phyloP scores from a whole-genome alignment of 2,888 invertebrate species.

The Loripinus fragilis region DNA sequence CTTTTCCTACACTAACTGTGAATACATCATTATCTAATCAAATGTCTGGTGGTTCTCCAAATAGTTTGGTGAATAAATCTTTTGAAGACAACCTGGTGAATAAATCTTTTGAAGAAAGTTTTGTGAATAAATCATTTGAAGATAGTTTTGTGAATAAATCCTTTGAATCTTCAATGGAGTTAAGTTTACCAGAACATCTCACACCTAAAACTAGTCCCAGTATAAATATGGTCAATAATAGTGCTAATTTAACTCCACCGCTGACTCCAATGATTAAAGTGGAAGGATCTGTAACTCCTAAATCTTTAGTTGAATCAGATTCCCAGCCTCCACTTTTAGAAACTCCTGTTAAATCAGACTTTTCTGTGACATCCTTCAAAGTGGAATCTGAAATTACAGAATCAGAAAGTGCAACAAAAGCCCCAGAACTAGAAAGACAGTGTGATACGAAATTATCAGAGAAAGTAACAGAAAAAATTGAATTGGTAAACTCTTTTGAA shows the following conservation, averaged over 20 bases:
- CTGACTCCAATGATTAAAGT: not conserved
- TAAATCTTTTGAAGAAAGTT: slow-evolving; percentile 2
- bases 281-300: slow-evolving; percentile 18
- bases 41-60: slow-evolving; percentile 11
- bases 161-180: slow-evolving; percentile 17
- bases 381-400: not conserved
- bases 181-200: slow-evolving; percentile 26
- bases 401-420: not conserved
- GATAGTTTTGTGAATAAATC: slow-evolving; percentile 12
- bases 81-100: slow-evolving; percentile 17
- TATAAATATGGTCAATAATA: slow-evolving; percentile 16
- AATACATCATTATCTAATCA: slow-evolving; percentile 57
- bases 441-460: not conserved
- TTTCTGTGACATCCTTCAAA: not conserved
- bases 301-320: slow-evolving; percentile 7
- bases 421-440: slow-evolving; percentile 11
- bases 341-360: not conserved
- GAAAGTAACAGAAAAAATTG: not conserved
- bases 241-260: slow-evolving; percentile 16
- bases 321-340: slow-evolving; percentile 27
- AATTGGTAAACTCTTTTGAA: not conserved
- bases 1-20: slow-evolving; percentile 65
- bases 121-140: slow-evolving; percentile 21
- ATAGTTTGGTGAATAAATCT: slow-evolving; percentile 17
- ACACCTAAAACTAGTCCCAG: slow-evolving; percentile 36